Evolutionary conservation across 2,888 invertebrate species (phyloP).

Genomic region (Eumacrocentrus americanus): DNA sequence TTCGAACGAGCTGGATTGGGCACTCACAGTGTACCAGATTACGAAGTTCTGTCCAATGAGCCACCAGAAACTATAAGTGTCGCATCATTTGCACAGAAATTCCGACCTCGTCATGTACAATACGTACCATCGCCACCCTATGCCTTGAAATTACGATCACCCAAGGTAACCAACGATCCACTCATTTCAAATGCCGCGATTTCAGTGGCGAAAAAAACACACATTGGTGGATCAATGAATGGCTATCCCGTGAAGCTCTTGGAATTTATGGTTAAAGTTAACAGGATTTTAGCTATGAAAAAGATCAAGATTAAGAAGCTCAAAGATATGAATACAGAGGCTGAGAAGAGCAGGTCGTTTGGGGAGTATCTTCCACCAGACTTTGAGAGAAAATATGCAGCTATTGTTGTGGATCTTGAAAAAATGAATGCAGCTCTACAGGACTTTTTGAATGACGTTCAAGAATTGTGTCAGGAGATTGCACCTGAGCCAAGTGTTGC

Average conservation of each 20-base stretch:
- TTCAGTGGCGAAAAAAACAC: slow-evolving; percentile 53
- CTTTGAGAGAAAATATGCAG: slow-evolving; percentile 90
- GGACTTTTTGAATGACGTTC: slow-evolving; percentile 83
- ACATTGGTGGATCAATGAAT: slow-evolving; percentile 70
- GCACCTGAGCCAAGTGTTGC: slow-evolving; percentile 85
- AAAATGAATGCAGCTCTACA: slow-evolving; percentile 88
- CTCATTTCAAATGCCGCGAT: slow-evolving; percentile 65
- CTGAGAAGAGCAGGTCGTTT: slow-evolving; percentile 84
- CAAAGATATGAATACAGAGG: slow-evolving; percentile 87
- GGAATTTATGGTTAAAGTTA: slow-evolving; percentile 84
- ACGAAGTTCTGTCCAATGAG: slow-evolving; percentile 93
- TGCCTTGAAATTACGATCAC: slow-evolving; percentile 54
- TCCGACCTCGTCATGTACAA: slow-evolving; percentile 73
- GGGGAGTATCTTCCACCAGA: slow-evolving; percentile 81
- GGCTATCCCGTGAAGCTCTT: slow-evolving; percentile 85
- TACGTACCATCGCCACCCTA: slow-evolving; percentile 59
- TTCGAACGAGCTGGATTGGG: slow-evolving; percentile 92
- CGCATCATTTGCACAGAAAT: slow-evolving; percentile 81
- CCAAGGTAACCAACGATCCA: slow-evolving; percentile 71
- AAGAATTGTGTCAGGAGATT: slow-evolving; percentile 82
- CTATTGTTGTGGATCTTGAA: slow-evolving; percentile 83
- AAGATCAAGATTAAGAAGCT: slow-evolving; percentile 79
- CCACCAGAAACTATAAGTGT: slow-evolving; percentile 89
- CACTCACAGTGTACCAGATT: slow-evolving; percentile 95
- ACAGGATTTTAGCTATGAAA: slow-evolving; percentile 84